phyloP scores from a whole-genome alignment of 2,797 vertebrate genomes.

The Hippopotamyrus pictus region DNA sequence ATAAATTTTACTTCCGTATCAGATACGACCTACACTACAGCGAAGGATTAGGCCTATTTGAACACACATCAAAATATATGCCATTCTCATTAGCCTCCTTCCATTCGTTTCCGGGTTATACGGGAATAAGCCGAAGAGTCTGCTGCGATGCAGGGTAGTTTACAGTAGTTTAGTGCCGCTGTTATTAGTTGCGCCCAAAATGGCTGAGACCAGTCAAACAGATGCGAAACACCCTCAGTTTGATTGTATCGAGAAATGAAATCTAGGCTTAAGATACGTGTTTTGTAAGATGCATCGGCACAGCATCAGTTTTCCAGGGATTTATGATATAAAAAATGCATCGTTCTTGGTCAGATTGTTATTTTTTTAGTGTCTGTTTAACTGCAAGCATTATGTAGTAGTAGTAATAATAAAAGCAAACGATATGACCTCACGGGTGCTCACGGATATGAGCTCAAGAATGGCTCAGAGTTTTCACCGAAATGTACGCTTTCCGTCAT shows the following conservation, averaged over 20 bases:
- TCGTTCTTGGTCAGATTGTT: background rate
- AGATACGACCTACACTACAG: too few relatives aligned
- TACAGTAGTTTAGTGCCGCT: too few relatives aligned
- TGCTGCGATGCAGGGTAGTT: too few relatives aligned
- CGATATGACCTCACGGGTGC: background rate
- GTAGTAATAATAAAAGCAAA: background rate
- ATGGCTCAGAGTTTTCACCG: background rate
- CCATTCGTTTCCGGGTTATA: too few relatives aligned
- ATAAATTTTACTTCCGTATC: too few relatives aligned
- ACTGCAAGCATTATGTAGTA: background rate
- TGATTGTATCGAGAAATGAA: background rate
- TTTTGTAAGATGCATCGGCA: background rate
- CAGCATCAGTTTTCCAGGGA: background rate
- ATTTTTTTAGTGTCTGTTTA: background rate
- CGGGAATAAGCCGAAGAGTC: too few relatives aligned
- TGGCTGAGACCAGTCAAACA: background rate
- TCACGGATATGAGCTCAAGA: background rate
- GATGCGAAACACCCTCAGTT: background rate
- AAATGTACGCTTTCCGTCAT: background rate
- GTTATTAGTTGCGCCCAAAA: background rate
- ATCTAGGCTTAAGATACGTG: background rate
- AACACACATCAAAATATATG: too few relatives aligned
- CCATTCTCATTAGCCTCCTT: too few relatives aligned
- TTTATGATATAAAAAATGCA: background rate
- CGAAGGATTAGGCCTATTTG: too few relatives aligned